These are phyloP conservation scores for Nomada flava DNA, from an alignment of 2,888 invertebrate genomes.

Conservation along the genomic window DNA sequence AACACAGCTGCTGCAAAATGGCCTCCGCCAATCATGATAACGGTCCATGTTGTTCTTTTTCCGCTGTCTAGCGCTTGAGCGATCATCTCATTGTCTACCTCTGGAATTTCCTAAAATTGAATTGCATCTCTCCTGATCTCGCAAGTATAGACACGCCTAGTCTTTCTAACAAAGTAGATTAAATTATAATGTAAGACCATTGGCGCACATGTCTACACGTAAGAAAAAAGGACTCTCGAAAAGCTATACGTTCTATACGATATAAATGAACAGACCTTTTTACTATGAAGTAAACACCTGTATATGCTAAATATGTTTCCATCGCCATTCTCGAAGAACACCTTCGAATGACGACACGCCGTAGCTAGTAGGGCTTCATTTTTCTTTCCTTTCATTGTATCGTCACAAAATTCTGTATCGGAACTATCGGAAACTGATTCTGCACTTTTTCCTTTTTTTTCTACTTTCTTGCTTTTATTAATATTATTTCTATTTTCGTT, in stretches of 20 bases:
- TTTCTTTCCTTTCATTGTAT: slow-evolving; percentile 72
- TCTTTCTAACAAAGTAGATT: slow-evolving; percentile 69
- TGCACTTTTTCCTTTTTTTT: slow-evolving; percentile 66
- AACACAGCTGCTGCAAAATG: slow-evolving; percentile 92
- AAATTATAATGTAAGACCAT: slow-evolving; percentile 65
- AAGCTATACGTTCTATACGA: slow-evolving; percentile 19
- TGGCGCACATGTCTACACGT: slow-evolving; percentile 38
- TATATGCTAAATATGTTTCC: slow-evolving; percentile 91
- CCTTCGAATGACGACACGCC: slow-evolving; percentile 89
- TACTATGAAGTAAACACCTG: slow-evolving; percentile 89
- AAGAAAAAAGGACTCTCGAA: slow-evolving; percentile 7
- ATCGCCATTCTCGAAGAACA: slow-evolving; percentile 89
- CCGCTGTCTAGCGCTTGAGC: slow-evolving; percentile 79
- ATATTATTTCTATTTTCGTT: slow-evolving; percentile 59
- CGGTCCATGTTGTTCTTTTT: slow-evolving; percentile 87
- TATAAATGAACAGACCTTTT: slow-evolving; percentile 86
- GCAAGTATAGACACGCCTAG: slow-evolving; percentile 68
- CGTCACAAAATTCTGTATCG: slow-evolving; percentile 77
- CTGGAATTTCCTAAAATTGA: slow-evolving; percentile 84
- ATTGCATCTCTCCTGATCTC: slow-evolving; percentile 70
- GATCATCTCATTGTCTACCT: slow-evolving; percentile 79
- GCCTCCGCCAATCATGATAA: slow-evolving; percentile 94
- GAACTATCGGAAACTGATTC: slow-evolving; percentile 74
- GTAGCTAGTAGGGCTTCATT: slow-evolving; percentile 71
- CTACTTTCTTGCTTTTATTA: slow-evolving; percentile 64